Percentiles rank a stretch among this genome's conserved stretches.
Conservation (phyloP, 1,140 invertebrate genomes). For the Acromyrmex charruanus region DNA sequence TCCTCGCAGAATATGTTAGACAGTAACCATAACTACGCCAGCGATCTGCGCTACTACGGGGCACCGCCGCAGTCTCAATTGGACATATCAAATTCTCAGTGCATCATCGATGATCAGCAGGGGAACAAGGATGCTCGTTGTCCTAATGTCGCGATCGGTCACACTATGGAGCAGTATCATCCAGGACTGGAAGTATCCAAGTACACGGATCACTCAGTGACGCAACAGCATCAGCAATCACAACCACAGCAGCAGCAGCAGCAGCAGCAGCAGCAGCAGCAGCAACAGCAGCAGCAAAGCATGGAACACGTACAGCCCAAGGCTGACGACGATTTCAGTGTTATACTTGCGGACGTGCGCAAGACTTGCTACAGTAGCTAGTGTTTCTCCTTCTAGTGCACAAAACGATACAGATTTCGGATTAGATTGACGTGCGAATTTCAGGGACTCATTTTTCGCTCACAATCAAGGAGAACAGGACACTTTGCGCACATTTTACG, state of each 20-base stretch:
- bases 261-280: conserved; percentile 77
- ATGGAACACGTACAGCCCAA: conserved; percentile 87
- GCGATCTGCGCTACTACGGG: conserved; percentile 83
- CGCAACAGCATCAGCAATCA: conserved; percentile 86
- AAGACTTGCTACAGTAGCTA: conserved; percentile 95
- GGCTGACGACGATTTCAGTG: conserved; percentile 93
- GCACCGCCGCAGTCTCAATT: conserved; percentile 82
- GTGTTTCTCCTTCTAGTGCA: conserved; percentile 68
- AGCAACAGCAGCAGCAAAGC: conserved; percentile 15
- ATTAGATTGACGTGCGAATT: background rate
- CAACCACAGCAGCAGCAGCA: conserved; percentile 81
- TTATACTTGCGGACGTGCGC: conserved; percentile 93
- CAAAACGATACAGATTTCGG: background rate
- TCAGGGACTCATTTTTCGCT: conserved; percentile 11
- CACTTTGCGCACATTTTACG: conserved; percentile 1
- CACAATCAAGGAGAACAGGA: background rate
- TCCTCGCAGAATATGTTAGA: conserved; percentile 83
- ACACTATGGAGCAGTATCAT: conserved; percentile 83
- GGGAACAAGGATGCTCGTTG: conserved; percentile 80
- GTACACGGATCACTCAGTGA: conserved; percentile 85
- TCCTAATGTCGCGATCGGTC: conserved; percentile 76
- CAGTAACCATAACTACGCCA: conserved; percentile 87
- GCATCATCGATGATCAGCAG: conserved; percentile 82
- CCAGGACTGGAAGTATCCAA: conserved; percentile 82
- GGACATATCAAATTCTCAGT: conserved; percentile 82